Conservation (phyloP, 2,113 vertebrate species). For the Butastur rufipennis region DNA sequence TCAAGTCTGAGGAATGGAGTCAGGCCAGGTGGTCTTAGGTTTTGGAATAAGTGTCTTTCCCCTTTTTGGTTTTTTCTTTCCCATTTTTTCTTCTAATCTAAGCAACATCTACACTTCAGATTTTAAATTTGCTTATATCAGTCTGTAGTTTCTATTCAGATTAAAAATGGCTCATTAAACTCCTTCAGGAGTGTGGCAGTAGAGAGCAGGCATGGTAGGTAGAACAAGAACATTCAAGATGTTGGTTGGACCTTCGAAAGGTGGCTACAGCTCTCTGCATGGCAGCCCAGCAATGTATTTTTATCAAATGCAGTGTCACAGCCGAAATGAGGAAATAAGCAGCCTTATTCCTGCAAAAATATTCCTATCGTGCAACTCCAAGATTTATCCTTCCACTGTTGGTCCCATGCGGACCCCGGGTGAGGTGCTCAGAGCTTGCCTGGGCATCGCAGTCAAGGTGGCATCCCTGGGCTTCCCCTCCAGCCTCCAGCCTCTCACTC, state of each 20-base stretch:
- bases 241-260: background rate
- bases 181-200: too few species aligned
- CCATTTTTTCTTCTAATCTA: background rate
- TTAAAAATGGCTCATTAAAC: background rate
- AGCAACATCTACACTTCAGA: background rate
- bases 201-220: background rate
- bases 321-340: background rate
- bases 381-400: background rate
- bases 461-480: background rate
- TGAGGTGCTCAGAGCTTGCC: background rate
- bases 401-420: background rate
- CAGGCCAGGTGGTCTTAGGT: background rate
- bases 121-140: background rate
- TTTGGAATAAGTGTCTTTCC: background rate
- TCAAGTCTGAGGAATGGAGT: background rate
- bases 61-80: background rate
- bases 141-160: background rate
- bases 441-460: accelerated
- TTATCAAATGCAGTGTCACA: background rate
- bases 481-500: background rate
- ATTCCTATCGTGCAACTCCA: background rate
- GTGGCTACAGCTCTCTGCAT: background rate
- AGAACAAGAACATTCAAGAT: background rate
- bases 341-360: background rate
- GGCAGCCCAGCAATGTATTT: background rate